Percentiles rank a stretch among this genome's conserved stretches.
Conservation (phyloP, 2,113 vertebrate species). For the Tonatia bakeri region DNA sequence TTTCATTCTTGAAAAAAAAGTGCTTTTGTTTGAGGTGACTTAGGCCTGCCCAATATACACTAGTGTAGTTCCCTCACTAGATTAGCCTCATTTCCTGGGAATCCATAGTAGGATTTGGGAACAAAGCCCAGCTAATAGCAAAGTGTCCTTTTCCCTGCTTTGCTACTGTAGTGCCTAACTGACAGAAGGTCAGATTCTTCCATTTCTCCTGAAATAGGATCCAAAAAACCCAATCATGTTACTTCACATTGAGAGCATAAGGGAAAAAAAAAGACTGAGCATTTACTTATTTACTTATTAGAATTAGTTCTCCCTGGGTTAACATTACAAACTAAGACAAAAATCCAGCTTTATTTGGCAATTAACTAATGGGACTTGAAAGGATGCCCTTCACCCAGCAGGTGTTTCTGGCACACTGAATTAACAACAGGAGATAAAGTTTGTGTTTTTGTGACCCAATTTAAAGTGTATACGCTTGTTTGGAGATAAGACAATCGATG, state of each 20-base stretch:
- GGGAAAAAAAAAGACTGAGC: neutral
- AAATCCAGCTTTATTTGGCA: slow-evolving; percentile 51
- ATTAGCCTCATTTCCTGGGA: neutral
- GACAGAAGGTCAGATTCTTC: slow-evolving; percentile 18
- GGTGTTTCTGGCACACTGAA: slow-evolving; percentile 63
- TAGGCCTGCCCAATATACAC: neutral
- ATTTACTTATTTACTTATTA: slow-evolving; percentile 46
- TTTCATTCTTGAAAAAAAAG: neutral
- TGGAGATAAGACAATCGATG: slow-evolving; percentile 66
- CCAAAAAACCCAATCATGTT: neutral
- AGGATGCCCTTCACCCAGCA: neutral
- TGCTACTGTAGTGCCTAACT: neutral
- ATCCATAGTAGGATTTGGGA: neutral
- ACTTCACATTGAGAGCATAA: neutral
- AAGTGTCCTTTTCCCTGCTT: neutral
- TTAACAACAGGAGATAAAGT: slow-evolving; percentile 26
- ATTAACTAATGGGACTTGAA: slow-evolving; percentile 78
- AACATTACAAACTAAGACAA: slow-evolving; percentile 50
- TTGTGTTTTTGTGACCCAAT: slow-evolving; percentile 70
- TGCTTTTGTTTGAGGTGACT: neutral
- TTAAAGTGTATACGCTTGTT: slow-evolving; percentile 67
- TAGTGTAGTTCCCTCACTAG: neutral
- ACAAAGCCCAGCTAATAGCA: neutral
- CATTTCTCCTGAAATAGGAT: slow-evolving; percentile 49
- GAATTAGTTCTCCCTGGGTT: slow-evolving; percentile 35